These are phyloP conservation scores for Drosophila cracens DNA, from an alignment of 2,888 invertebrate genomes.

Conservation along the genomic window DNA sequence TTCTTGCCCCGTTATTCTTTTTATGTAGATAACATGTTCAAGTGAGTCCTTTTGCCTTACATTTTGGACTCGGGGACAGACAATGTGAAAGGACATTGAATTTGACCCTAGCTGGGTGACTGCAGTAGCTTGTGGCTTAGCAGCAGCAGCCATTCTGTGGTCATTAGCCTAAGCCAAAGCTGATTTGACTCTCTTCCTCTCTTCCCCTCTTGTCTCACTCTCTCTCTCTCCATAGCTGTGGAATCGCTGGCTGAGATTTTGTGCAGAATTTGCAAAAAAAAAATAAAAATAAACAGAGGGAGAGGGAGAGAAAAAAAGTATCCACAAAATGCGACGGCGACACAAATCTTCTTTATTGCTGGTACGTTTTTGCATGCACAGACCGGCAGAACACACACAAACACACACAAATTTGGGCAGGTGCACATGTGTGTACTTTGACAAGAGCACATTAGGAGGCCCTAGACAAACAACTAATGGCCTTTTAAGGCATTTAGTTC, in stretches of 20 bases:
- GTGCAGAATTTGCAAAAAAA: conserved; percentile 70
- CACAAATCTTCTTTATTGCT: conserved; percentile 79
- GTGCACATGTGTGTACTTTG: conserved; percentile 62
- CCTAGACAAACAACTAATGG: conserved; percentile 78
- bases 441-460: conserved; percentile 76
- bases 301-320: conserved; percentile 40
- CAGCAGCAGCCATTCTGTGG: conserved; percentile 75
- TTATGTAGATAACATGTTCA: conserved; percentile 35
- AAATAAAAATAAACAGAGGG: conserved; percentile 5
- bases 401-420: conserved; percentile 10
- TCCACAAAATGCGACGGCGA: conserved; percentile 76
- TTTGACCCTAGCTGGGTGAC: conserved; percentile 52
- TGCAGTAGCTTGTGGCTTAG: conserved; percentile 71
- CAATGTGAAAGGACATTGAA: conserved; percentile 66
- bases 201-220: neutral
- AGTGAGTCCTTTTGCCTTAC: conserved; percentile 44
- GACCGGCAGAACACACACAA: conserved; percentile 40
- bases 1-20: conserved; percentile 7
- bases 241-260: conserved; percentile 60
- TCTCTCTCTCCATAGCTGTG: conserved; percentile 6
- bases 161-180: conserved; percentile 80
- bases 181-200: conserved; percentile 59
- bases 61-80: conserved; percentile 43
- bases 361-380: conserved; percentile 74
- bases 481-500: conserved; percentile 76